Conservation (phyloP, 1,140 invertebrate species). For the Drosophila sproati region DNA sequence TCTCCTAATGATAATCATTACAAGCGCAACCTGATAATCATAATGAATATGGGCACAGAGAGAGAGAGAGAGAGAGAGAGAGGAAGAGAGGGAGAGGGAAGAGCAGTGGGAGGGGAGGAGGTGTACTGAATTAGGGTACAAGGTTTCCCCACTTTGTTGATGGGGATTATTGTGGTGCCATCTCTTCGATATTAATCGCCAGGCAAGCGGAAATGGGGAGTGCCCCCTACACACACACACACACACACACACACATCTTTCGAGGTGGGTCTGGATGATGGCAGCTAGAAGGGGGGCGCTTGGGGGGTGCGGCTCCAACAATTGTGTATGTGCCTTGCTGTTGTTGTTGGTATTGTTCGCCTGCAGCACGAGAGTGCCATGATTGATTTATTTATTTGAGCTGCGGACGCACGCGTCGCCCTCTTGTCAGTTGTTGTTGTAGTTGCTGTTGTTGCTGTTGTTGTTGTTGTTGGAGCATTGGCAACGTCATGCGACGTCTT, state of each 20-base stretch:
- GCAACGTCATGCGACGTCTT: constrained; percentile 59
- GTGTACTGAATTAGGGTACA: neutral
- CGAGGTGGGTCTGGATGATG: too few species aligned
- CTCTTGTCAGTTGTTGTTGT: constrained; percentile 30
- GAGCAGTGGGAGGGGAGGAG: neutral
- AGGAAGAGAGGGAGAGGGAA: neutral
- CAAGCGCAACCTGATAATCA: constrained; percentile 46
- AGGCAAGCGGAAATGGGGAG: constrained; percentile 79
- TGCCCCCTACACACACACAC: constrained; percentile 49
- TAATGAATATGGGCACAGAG: neutral
- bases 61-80: neutral
- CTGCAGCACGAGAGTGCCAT: constrained; percentile 39
- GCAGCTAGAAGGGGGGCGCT: neutral
- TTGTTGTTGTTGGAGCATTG: constrained; percentile 32
- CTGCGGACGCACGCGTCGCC: constrained; percentile 62
- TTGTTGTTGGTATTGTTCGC: constrained; percentile 22
- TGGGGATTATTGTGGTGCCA: constrained; percentile 31
- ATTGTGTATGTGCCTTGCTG: constrained; percentile 2
- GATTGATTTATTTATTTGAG: constrained; percentile 83
- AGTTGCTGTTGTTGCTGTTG: neutral
- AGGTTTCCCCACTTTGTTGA: constrained; percentile 22
- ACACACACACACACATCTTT: constrained; percentile 35
- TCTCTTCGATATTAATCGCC: constrained; percentile 73
- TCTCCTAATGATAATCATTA: constrained; percentile 71
- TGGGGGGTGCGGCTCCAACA: constrained; percentile 9